A percentile compares a stretch with the other conserved stretches of the same genome.
phyloP scores from a whole-genome alignment of 2,113 vertebrate genomes.

The Oryzias melastigma region DNA sequence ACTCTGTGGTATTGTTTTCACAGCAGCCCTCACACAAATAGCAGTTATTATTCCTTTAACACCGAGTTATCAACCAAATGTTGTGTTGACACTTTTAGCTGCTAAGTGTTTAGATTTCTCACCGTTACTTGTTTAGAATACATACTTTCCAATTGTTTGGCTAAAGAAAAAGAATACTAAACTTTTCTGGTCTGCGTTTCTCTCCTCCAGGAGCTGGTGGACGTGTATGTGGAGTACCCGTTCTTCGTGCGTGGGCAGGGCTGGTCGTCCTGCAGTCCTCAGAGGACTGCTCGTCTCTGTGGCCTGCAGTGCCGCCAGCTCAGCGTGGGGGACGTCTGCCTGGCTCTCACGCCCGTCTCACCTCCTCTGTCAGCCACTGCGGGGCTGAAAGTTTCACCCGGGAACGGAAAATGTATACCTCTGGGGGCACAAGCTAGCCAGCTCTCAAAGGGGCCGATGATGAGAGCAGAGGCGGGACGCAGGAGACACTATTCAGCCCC shows the following conservation, averaged over 20 bases:
- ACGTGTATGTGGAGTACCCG: slow-evolving; percentile 77
- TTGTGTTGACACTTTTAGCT: not conserved
- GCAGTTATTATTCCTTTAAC: not conserved
- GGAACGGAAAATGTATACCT: slow-evolving; percentile 1
- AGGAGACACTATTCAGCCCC: slow-evolving; percentile 74
- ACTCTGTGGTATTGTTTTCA: not conserved
- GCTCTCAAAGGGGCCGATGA: slow-evolving; percentile 6
- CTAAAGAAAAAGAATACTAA: too few species aligned
- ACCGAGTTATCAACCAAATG: not conserved
- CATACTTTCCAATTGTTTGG: not conserved
- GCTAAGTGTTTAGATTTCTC: not conserved
- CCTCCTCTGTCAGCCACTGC: slow-evolving; percentile 11
- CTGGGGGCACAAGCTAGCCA: slow-evolving; percentile 1
- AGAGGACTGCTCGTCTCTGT: slow-evolving; percentile 71
- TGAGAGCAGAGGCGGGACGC: slow-evolving; percentile 17
- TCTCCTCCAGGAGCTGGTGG: slow-evolving; percentile 70
- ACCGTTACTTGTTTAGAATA: not conserved
- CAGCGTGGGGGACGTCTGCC: slow-evolving; percentile 74
- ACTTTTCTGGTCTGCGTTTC: not conserved
- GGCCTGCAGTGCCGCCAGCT: slow-evolving; percentile 77
- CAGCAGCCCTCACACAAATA: not conserved
- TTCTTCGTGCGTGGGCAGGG: slow-evolving; percentile 76
- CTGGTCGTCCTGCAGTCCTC: slow-evolving; percentile 80
- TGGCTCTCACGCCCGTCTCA: slow-evolving; percentile 73
- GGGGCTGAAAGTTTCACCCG: slow-evolving; percentile 5